Conservation (phyloP, 2,797 vertebrate genomes). For the Strix occidentalis region DNA sequence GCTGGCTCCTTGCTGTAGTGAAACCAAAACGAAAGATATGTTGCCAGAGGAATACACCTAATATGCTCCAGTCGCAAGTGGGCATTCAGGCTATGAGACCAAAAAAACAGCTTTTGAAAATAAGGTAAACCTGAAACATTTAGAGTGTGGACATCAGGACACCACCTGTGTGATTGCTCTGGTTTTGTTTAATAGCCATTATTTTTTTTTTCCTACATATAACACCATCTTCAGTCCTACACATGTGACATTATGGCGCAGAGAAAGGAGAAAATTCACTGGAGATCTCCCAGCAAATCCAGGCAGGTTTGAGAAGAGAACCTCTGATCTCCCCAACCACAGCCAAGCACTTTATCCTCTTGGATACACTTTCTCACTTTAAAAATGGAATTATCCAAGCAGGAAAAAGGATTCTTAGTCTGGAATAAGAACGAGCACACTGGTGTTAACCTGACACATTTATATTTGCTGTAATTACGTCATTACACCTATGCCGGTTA, state of each 20-base stretch:
- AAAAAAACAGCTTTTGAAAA: not conserved
- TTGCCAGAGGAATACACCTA: not conserved
- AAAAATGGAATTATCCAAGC: constrained; percentile 50
- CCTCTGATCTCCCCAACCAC: constrained; percentile 35
- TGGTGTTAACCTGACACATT: not conserved
- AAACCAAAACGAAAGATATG: not conserved
- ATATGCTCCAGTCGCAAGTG: not conserved
- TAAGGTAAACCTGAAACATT: not conserved
- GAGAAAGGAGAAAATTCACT: constrained; percentile 10
- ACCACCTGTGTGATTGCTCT: not conserved
- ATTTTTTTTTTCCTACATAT: not conserved
- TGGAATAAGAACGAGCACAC: not conserved
- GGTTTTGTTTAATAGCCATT: not conserved
- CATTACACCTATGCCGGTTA: not conserved
- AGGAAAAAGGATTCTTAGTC: constrained; percentile 53
- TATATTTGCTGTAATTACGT: constrained; percentile 11
- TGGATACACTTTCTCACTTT: constrained; percentile 48
- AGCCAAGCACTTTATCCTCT: constrained; percentile 62
- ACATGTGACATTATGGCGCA: not conserved
- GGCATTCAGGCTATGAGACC: not conserved
- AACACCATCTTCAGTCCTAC: not conserved
- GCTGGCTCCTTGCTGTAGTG: not conserved
- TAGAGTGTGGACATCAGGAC: not conserved
- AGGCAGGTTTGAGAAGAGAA: constrained; percentile 18
- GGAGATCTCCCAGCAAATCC: constrained; percentile 15